A percentile compares a stretch with the other conserved stretches of the same genome.
Conservation (phyloP, 1,140 invertebrate genomes). For the Drosophila arawakana region DNA sequence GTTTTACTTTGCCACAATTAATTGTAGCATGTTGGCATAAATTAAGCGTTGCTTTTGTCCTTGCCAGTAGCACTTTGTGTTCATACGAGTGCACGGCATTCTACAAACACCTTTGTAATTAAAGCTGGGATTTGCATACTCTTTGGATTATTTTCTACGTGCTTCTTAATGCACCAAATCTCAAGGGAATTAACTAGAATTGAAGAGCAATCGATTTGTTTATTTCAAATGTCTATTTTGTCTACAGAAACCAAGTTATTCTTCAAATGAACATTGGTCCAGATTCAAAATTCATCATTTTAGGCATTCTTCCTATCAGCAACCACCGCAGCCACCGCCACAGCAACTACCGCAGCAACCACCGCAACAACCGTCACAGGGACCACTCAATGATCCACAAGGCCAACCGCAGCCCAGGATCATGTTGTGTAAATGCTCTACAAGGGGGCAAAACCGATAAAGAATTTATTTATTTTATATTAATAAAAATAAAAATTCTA, state of each 20-base stretch:
- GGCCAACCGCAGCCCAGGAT: constrained; percentile 38
- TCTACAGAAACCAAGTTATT: too few relatives aligned
- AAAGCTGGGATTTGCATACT: too few relatives aligned
- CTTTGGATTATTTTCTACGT: too few relatives aligned
- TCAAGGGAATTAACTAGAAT: too few relatives aligned
- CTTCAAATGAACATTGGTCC: too few relatives aligned
- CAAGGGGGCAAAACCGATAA: not conserved
- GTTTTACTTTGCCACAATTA: constrained; percentile 53
- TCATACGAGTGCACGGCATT: not conserved
- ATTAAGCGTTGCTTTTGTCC: constrained; percentile 55
- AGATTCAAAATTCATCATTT: too few relatives aligned
- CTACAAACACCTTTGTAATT: too few relatives aligned
- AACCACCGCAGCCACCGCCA: constrained; percentile 9
- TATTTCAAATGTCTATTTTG: too few relatives aligned
- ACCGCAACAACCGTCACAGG: constrained; percentile 25
- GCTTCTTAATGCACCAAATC: too few relatives aligned
- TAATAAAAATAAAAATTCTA: not conserved
- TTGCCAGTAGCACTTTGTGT: constrained; percentile 4
- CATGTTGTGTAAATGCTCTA: constrained; percentile 17
- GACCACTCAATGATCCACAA: constrained; percentile 40
- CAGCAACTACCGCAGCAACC: constrained; percentile 9
- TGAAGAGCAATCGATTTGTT: too few relatives aligned
- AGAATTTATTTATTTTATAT: not conserved
- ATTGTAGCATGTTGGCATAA: constrained; percentile 58
- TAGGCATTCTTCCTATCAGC: not conserved